A percentile compares a stretch with the other conserved stretches of the same genome.
Conservation (phyloP, 2,888 invertebrate species). For the Volucella inflata region DNA sequence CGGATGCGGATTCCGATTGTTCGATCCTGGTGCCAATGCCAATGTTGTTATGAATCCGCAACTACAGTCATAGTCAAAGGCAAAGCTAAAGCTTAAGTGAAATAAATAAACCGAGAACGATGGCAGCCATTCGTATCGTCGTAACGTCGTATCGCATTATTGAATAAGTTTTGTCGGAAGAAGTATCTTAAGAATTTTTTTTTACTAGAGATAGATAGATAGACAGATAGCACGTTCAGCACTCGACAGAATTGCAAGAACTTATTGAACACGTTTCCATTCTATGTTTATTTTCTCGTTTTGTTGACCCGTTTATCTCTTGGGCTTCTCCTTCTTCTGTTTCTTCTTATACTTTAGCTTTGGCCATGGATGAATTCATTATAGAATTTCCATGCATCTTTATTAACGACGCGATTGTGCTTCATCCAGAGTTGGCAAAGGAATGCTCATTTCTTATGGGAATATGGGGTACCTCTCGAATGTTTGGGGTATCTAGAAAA, state of each 20-base stretch:
- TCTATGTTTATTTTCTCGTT: conserved; percentile 22
- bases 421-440: conserved; percentile 11
- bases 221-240: conserved; percentile 53
- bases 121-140: conserved; percentile 40
- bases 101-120: not conserved
- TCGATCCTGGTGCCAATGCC: too few species aligned
- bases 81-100: conserved; percentile 26
- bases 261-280: conserved; percentile 61
- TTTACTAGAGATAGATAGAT: conserved; percentile 19
- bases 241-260: conserved; percentile 60
- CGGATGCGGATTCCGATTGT: too few species aligned
- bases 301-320: conserved; percentile 53
- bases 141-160: conserved; percentile 23
- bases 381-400: conserved; percentile 53
- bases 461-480: conserved; percentile 1
- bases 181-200: conserved; percentile 67
- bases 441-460: not conserved
- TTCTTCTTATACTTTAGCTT: not conserved
- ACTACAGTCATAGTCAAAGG: conserved; percentile 25
- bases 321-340: not conserved
- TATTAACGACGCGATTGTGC: conserved; percentile 2
- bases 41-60: conserved; percentile 27
- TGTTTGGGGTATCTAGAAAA: conserved; percentile 8
- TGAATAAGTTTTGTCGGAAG: conserved; percentile 65
- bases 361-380: conserved; percentile 61